Percentiles rank a stretch among this genome's conserved stretches.
Evolutionary conservation across 2,113 vertebrate species (phyloP).

Genomic region (Callorhinus ursinus): DNA sequence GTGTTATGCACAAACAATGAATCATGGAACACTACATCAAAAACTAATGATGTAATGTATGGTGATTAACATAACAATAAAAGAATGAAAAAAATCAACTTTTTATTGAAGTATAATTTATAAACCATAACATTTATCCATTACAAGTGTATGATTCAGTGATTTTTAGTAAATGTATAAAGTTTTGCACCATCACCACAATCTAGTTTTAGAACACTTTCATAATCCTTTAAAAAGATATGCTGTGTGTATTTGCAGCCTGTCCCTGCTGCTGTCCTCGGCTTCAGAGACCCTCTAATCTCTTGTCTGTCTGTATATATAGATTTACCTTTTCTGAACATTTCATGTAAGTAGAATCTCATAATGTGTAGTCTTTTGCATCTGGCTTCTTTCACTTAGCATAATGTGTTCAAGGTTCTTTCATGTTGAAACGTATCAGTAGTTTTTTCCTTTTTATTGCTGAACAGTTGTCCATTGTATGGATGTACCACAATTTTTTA

Average conservation of each 20-base stretch:
- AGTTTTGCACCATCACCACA: not conserved
- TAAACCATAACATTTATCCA: not conserved
- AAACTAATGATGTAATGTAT: too few relatives aligned
- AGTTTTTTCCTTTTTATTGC: conserved; percentile 41
- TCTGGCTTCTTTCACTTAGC: not conserved
- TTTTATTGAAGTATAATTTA: conserved; percentile 28
- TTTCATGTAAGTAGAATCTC: not conserved
- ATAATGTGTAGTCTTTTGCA: not conserved
- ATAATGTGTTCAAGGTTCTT: not conserved
- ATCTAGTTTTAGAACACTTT: not conserved
- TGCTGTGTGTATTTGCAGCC: not conserved
- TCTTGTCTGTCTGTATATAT: not conserved
- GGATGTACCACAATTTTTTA: not conserved
- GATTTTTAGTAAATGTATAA: not conserved
- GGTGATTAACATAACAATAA: too few relatives aligned
- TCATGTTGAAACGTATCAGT: not conserved
- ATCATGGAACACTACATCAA: too few relatives aligned
- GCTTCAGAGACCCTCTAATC: not conserved
- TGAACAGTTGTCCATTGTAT: not conserved
- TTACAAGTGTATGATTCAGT: not conserved
- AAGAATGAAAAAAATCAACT: too few relatives aligned
- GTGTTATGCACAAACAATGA: too few relatives aligned
- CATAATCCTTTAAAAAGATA: not conserved
- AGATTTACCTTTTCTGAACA: not conserved
- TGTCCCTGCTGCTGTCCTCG: not conserved